Evolutionary conservation across 1,140 invertebrate genomes (phyloP).

Genomic region (Drosophila orosa): DNA sequence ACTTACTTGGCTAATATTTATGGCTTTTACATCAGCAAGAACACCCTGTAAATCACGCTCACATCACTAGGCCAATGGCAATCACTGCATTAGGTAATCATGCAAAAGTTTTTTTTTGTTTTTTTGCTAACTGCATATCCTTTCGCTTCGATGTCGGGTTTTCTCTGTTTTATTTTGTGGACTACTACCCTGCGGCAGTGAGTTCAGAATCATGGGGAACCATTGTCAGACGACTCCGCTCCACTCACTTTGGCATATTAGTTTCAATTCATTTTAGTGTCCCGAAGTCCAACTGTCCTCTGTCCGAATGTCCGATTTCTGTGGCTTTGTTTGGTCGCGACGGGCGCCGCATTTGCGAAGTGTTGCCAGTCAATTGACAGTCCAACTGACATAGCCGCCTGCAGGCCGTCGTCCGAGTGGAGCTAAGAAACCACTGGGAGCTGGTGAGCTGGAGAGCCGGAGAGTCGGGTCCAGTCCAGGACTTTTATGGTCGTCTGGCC

Average conservation of each 20-base stretch:
- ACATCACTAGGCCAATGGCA: slow-evolving; percentile 40
- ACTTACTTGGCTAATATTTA: slow-evolving; percentile 24
- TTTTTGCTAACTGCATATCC: slow-evolving; percentile 63
- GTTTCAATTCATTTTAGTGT: slow-evolving; percentile 83
- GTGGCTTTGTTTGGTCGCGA: slow-evolving; percentile 74
- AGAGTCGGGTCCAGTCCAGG: slow-evolving; percentile 56
- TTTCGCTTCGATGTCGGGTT: slow-evolving; percentile 52
- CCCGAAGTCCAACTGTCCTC: slow-evolving; percentile 36
- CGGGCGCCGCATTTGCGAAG: slow-evolving; percentile 65
- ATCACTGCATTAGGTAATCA: slow-evolving; percentile 66
- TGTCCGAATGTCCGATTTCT: slow-evolving; percentile 55
- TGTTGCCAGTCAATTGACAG: slow-evolving; percentile 80
- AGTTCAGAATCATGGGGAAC: slow-evolving; percentile 69
- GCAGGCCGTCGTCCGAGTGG: slow-evolving; percentile 53
- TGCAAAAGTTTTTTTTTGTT: slow-evolving; percentile 23
- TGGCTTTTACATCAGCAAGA: background rate
- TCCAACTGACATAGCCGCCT: slow-evolving; percentile 78
- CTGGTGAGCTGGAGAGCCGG: slow-evolving; percentile 4
- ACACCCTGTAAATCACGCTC: slow-evolving; percentile 37
- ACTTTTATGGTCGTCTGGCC: slow-evolving; percentile 75
- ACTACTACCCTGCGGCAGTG: slow-evolving; percentile 47
- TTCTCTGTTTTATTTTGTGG: slow-evolving; percentile 14
- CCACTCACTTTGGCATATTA: slow-evolving; percentile 82
- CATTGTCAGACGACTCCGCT: slow-evolving; percentile 65
- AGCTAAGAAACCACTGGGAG: slow-evolving; percentile 6